Percentiles rank a stretch among this genome's conserved stretches.
These are phyloP conservation scores for Sphyrna mokarran DNA, from an alignment of 2,113 vertebrate genomes.

Conservation along the genomic window DNA sequence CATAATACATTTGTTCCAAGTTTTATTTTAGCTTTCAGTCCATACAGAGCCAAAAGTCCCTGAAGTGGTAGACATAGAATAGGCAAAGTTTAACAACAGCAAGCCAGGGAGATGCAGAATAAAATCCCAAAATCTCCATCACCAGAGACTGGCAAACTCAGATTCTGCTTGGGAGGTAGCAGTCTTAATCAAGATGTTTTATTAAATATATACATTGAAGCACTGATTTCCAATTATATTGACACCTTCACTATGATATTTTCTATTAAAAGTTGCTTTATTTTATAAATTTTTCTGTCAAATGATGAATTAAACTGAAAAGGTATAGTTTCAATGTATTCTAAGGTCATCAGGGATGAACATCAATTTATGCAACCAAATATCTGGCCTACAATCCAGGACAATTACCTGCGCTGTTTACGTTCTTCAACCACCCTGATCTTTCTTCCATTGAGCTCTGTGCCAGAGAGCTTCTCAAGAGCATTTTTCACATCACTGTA, in stretches of 20 bases:
- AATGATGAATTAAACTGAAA: background rate
- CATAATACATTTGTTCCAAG: background rate
- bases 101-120: background rate
- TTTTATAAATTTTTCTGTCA: background rate
- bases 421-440: slow-evolving; percentile 81
- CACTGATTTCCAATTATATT: background rate
- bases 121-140: background rate
- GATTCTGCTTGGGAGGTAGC: background rate
- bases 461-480: slow-evolving; percentile 78
- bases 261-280: background rate
- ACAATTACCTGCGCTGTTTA: slow-evolving; percentile 65
- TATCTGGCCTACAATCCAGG: background rate
- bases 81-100: background rate
- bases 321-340: background rate
- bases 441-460: slow-evolving; percentile 81
- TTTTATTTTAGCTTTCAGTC: fast-evolving
- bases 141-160: background rate
- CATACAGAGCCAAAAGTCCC: slow-evolving; percentile 51
- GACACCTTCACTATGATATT: background rate
- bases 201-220: background rate
- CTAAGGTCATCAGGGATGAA: background rate
- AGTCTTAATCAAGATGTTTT: background rate
- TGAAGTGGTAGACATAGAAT: slow-evolving; percentile 52
- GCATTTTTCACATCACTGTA: slow-evolving; percentile 88
- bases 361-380: background rate